phyloP scores from a whole-genome alignment of 2,113 vertebrate genomes.

The Oophaga pumilio region DNA sequence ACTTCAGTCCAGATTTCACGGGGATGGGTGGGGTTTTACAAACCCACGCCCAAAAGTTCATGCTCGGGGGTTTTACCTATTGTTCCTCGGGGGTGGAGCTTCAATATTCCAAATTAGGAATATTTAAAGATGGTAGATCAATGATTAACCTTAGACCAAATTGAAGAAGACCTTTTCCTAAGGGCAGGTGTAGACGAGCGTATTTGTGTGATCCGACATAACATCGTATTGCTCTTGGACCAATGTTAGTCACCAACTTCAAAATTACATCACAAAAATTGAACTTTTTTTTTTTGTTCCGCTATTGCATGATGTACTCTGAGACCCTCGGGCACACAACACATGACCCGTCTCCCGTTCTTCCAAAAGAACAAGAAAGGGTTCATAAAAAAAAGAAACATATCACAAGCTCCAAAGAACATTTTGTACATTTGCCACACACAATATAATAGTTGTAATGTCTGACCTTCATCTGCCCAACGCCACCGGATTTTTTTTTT shows the following conservation, averaged over 20 bases:
- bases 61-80: too few species aligned
- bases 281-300: not conserved
- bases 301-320: not conserved
- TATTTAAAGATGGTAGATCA: too few species aligned
- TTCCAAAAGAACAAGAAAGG: not conserved
- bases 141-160: too few species aligned
- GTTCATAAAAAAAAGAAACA: not conserved
- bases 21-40: too few species aligned
- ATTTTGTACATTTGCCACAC: slow-evolving; percentile 66
- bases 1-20: too few species aligned
- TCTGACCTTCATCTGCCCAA: slow-evolving; percentile 67
- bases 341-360: not conserved
- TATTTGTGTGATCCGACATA: too few species aligned
- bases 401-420: slow-evolving; percentile 59
- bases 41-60: too few species aligned
- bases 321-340: not conserved
- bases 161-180: too few species aligned
- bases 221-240: too few species aligned
- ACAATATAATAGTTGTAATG: slow-evolving; percentile 67
- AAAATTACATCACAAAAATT: not conserved
- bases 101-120: too few species aligned
- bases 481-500: slow-evolving; percentile 61
- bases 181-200: too few species aligned
- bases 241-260: not conserved
- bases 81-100: too few species aligned